Evolutionary conservation across 1,140 invertebrate genomes (phyloP).

Genomic region (Cataglyphis hispanica): DNA sequence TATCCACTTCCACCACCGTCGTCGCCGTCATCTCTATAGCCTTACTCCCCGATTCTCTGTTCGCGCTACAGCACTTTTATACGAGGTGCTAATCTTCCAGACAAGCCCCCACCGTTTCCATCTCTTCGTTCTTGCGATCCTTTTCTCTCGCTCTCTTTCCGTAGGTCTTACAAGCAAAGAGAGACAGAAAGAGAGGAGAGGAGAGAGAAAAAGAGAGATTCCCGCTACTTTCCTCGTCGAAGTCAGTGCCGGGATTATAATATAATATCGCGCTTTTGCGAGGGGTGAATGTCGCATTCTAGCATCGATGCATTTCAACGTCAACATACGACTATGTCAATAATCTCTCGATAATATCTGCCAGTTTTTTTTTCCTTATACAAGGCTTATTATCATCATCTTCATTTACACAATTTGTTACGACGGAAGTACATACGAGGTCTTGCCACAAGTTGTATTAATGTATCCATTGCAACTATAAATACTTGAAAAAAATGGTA

Average conservation of each 20-base stretch:
- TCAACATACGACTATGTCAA: not conserved
- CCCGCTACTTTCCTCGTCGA: slow-evolving; percentile 27
- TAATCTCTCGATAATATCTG: slow-evolving; percentile 66
- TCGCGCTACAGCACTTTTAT: slow-evolving; percentile 84
- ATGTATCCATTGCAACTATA: not conserved
- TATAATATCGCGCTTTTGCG: slow-evolving; percentile 80
- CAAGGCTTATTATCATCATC: not conserved
- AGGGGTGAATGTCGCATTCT: slow-evolving; percentile 40
- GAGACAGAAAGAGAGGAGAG: too few relatives aligned
- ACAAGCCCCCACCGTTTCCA: slow-evolving; percentile 77
- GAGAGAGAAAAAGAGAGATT: too few relatives aligned
- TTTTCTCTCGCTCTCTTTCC: slow-evolving; percentile 44
- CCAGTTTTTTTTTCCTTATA: not conserved
- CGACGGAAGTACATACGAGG: not conserved
- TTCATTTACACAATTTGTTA: not conserved
- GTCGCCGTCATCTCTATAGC: slow-evolving; percentile 47
- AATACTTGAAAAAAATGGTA: not conserved
- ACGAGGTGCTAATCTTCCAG: slow-evolving; percentile 86
- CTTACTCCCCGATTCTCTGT: slow-evolving; percentile 65
- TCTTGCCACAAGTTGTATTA: not conserved
- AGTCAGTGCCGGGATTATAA: slow-evolving; percentile 83
- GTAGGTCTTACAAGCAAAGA: slow-evolving; percentile 33
- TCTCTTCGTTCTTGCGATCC: slow-evolving; percentile 33
- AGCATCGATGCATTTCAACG: slow-evolving; percentile 21
- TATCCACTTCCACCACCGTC: slow-evolving; percentile 39